Evolutionary conservation across 2,888 invertebrate genomes (phyloP), one percentile per base, ranked within the genome.

Genomic region (Metellina segmentata): DNA sequence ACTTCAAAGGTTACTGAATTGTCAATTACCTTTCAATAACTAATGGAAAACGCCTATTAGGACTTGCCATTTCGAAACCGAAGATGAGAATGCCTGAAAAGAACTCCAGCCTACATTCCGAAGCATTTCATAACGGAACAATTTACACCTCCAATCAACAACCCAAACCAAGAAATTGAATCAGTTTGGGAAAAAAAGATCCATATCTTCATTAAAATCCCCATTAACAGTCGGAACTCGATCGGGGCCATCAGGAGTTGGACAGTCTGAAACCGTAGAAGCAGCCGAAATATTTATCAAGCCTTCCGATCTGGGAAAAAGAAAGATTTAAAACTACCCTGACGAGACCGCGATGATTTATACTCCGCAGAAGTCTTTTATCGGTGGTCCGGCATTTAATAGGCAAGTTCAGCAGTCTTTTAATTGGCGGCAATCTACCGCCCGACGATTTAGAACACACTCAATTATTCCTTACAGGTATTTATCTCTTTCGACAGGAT

Each of bases 391-490:
- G 13, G 19, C 70, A 70, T 77, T 90, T 90, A 90, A 90, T 90
- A 79, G 83, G 85, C 49, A 19, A 85, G 85, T 82, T 85, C 78
- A 77, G 72, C 75, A 70, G 77, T 82, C 82, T 82, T 86, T 89
- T 90, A 90, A 90, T 90, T 90, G 85, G 85, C 79, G 72, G 52
- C 82, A 82, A 82, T 89, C 70, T 89, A 90, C 89, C 89, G 83
- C 89, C 83, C 69, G 89, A 83, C 70, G 78, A 85, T 90, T 90
- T 90, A 85, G 78, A 85, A 82, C 81, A 20, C 52, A 49, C 85
- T 83, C 85, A 90, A 85, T 90, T 85, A 90, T 90, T 83, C 78
- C 83, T 72, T 78, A 72, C 89, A 78, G 89, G 89, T 90, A 69
- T 77, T 69, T 85, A 79, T 83, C 83, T 69, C 61, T 75, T 71